phyloP scores from a whole-genome alignment of 1,140 invertebrate species.

The Venustaconcha ellipsiformis region DNA sequence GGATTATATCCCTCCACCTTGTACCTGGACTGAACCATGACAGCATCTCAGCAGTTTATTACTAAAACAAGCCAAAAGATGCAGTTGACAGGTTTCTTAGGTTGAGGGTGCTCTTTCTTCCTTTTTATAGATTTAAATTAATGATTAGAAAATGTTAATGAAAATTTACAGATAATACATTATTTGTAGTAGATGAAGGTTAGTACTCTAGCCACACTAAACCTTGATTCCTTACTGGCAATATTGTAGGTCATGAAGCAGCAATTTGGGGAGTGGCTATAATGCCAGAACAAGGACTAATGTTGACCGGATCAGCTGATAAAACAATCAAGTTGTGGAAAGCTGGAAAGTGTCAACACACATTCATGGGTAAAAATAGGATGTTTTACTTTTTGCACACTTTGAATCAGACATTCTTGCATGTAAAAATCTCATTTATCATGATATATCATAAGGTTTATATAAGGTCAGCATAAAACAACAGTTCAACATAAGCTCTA shows the following conservation, averaged over 20 bases:
- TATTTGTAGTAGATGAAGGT: too few species aligned
- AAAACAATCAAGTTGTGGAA: conserved; percentile 90
- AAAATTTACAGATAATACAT: too few species aligned
- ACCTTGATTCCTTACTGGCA: neutral
- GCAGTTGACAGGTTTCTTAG: too few species aligned
- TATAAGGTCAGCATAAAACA: neutral
- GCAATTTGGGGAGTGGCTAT: conserved; percentile 90
- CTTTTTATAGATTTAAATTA: too few species aligned
- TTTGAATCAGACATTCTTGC: neutral
- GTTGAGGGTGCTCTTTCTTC: too few species aligned
- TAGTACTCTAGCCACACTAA: too few species aligned
- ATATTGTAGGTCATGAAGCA: conserved; percentile 77
- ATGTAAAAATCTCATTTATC: neutral
- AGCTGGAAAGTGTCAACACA: conserved; percentile 68
- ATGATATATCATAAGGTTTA: neutral
- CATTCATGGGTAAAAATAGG: conserved; percentile 62
- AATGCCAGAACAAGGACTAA: conserved; percentile 72
- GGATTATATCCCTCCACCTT: too few species aligned
- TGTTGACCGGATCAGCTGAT: conserved; percentile 88
- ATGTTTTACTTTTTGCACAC: neutral
- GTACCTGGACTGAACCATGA: too few species aligned
- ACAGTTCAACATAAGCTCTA: too few species aligned
- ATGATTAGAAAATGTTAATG: too few species aligned
- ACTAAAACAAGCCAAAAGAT: too few species aligned
- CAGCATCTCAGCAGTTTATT: too few species aligned